Evolutionary conservation across 2,113 vertebrate genomes (phyloP), one percentile per base, ranked within the genome.

Genomic region (Gadus macrocephalus): DNA sequence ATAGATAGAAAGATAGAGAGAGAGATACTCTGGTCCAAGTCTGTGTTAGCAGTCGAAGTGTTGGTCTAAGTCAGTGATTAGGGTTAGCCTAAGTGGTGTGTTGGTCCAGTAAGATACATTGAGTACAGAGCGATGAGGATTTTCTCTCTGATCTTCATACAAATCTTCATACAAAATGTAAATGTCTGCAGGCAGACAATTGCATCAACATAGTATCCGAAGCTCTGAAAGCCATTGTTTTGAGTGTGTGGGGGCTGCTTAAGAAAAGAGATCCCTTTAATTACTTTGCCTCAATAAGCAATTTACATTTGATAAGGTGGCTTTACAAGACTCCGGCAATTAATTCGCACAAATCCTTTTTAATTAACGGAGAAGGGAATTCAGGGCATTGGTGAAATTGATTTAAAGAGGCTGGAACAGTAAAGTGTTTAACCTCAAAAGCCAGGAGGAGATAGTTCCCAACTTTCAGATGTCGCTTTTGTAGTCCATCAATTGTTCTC

Each of bases 251-350:
- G 60, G 78, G 42, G 66, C 58, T 67, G 75, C 71, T 70, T 65
- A 76, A 69, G 35, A 71, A 68, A 79, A 75, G 69, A 76, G 69
- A 78, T 75, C 76, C 62, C 76, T 79, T 82, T 82, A 81, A 87
- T 82, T 87, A 79, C 72, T 76, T 81, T 77, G 71, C 74, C 71
- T 83, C 73, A 87, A 76, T 83, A 85, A 82, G 76, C 70, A 82
- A 81, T 83, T 81, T 81, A 71, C 69, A 81, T 74, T 82, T 81
- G 74, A 83, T 85, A 70, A 71, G 80, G 73, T 64, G 68, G 69
- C 78, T 84, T 77, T 35, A 79, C 72, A 83, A 81, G 75, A 53
- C 55, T 35, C 70, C 62, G 65, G 22, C 81, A 80, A 81, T 80
- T 75, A 76, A 81, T 85, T 79, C 75, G 66, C 62, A 62, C 73